Base-by-base conservation (phyloP, 2,888 invertebrate species). In the Polymixis lichenea region DNA sequence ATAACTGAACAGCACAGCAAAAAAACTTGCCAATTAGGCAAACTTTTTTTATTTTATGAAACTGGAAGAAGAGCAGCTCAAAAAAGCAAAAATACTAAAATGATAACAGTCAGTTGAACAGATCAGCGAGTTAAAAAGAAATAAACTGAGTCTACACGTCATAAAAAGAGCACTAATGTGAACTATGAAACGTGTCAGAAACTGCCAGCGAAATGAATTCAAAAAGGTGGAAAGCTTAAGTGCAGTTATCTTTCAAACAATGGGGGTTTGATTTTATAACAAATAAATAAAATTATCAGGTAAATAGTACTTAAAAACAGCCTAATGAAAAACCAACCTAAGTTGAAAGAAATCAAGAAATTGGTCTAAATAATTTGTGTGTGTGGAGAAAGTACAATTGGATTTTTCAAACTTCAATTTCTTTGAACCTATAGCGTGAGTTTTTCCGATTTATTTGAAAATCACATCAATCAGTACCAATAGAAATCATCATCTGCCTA, bases 181-280 rank as follows among this genome's bases (percentile, higher is more conserved):
- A 91, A 92, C 92, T 92, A 91, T 91, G 89, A 90, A 89, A 89
- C 76, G 84, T 78, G 88, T 87, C 88, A 64, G 82, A 77, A 88
- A 84, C 82, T 82, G 85, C 86, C 86, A 86, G 78, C 76, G 62
- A 78, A 89, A 83, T 83, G 13, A 66, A 84, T 62, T 82, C 67
- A 64, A 79, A 86, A 69, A 38, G 38, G 32, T 11, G 7, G 5
- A 43, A 58, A 38, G 65, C 62, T 28, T 78, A 55, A 64, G 17
- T 51, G 25, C 56, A 56, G 49, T 46, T n/a, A 43, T 25, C 9
- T 58, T 51, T 51, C 15, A 28, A 2, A 8, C 22, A 8, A 28
- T 15, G 28, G 28, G 8, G 1, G 38, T 38, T 22, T 28, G 49
- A 9, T 25, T 49, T 28, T 22, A 8, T 8, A 58, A 17, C 58